Percentiles rank a stretch among this genome's conserved stretches.
Conservation (phyloP, 23 tunicate species). For the Diplosoma virens region DNA sequence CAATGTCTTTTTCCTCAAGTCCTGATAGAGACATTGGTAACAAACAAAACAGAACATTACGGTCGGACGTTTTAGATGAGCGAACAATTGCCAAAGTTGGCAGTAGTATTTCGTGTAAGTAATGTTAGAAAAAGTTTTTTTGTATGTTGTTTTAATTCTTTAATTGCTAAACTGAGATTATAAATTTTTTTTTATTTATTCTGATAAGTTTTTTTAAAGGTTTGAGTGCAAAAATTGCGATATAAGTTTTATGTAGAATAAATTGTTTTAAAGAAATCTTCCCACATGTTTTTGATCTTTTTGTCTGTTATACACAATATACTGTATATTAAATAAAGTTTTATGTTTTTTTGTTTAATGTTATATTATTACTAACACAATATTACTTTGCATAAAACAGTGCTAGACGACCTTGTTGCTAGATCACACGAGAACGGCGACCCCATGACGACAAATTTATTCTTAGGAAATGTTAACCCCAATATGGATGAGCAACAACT, state of each 20-base stretch:
- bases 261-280: neutral
- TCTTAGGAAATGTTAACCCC: constrained; percentile 94
- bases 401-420: constrained; percentile 91
- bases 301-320: too few relatives aligned
- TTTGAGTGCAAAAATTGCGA: neutral
- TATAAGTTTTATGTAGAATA: neutral
- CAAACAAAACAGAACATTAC: constrained; percentile 23
- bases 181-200: neutral
- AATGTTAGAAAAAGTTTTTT: too few relatives aligned
- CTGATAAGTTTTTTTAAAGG: neutral
- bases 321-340: neutral
- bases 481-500: constrained; percentile 84
- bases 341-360: too few relatives aligned
- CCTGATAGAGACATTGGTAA: constrained; percentile 21
- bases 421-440: constrained; percentile 83
- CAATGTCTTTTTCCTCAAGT: constrained; percentile 5
- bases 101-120: constrained; percentile 41
- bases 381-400: constrained; percentile 43
- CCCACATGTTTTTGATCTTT: neutral
- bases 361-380: too few relatives aligned
- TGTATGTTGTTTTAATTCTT: neutral
- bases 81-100: constrained; percentile 27
- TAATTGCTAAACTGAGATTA: too few relatives aligned
- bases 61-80: constrained; percentile 65
- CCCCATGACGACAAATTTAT: constrained; percentile 89